Percentiles rank a stretch among this genome's conserved stretches.
Evolutionary conservation across 2,888 invertebrate species (phyloP).

Genomic region (Heliconius erato): DNA sequence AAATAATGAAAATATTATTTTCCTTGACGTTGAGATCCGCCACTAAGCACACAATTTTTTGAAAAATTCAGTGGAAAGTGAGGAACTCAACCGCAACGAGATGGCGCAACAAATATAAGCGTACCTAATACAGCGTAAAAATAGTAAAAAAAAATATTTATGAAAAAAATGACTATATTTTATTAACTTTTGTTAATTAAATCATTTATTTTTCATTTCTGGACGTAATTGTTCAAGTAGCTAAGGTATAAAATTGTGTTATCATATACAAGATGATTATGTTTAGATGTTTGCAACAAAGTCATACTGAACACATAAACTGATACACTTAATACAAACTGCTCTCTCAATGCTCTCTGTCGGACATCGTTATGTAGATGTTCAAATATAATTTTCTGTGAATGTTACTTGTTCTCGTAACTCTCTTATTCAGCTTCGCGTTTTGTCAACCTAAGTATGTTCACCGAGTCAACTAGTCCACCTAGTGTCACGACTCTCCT

Average conservation of each 20-base stretch:
- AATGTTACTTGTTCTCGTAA: background rate
- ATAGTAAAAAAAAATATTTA: too few relatives aligned
- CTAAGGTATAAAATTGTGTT: background rate
- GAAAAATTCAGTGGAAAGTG: too few relatives aligned
- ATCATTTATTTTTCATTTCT: background rate
- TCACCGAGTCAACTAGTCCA: too few relatives aligned
- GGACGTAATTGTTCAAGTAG: background rate
- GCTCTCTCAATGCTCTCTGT: background rate
- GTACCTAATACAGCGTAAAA: too few relatives aligned
- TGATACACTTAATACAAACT: background rate
- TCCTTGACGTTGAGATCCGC: too few relatives aligned
- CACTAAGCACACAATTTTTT: too few relatives aligned
- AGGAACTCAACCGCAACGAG: too few relatives aligned
- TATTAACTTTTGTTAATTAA: background rate
- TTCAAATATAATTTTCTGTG: background rate
- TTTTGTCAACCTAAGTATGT: too few relatives aligned
- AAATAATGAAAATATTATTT: too few relatives aligned
- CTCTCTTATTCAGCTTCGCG: too few relatives aligned
- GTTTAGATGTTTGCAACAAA: conserved; percentile 3
- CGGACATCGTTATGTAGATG: background rate
- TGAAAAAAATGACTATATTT: background rate
- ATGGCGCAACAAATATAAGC: too few relatives aligned
- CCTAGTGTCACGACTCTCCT: too few relatives aligned
- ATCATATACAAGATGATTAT: background rate
- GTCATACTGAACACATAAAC: conserved; percentile 3